Evolutionary conservation across 2,797 vertebrate species (phyloP), one percentile per base, ranked within the genome.

Genomic region (Odontamblyopus lacepedii): DNA sequence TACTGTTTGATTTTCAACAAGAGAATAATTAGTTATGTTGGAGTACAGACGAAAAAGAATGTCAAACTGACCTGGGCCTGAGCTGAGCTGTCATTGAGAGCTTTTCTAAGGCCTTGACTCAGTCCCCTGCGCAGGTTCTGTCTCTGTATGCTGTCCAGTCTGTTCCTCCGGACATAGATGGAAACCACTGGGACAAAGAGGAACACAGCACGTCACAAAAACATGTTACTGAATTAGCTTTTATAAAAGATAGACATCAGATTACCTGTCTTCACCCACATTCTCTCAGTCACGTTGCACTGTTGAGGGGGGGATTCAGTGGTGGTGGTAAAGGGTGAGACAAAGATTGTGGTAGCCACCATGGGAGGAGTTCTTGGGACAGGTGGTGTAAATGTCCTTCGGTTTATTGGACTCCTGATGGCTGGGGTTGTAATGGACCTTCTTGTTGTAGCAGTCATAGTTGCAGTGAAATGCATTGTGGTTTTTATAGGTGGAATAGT

Each of bases 191-290:
- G 67, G 70, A 83, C 38, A 76, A 57, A 84, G 51, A 57, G 59
- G 80, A 44, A 74, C 53, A 78, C 6, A 27, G 11, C n/a, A 77
- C 30, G 72, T 51, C 32, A 67, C 23, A 27, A 57, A 38, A 57
- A 30, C 32, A 38, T 26, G 19, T 26, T 18, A n/a, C n/a, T 38
- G 9, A 32, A 29, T 29, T 27, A 5, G 50, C 11, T 57, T 67
- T 41, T 38, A 57, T 35, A 35, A n/a, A 48, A 48, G 11, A 64
- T 1, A 7, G 18, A 63, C 15, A 2, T 1, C 35, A 55, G 7
- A 63, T 4, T 90, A 99, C 98, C 97, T 94, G 96, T 97, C 94
- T 95, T 98, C 72, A 98, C 90, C 95, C 97, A 95, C 72, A 98
- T 86, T 85, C 93, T 94, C 75, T 95, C 91, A 57, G 97, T 98